Conservation (phyloP, 2,113 vertebrate species). For the Dasypus novemcinctus region DNA sequence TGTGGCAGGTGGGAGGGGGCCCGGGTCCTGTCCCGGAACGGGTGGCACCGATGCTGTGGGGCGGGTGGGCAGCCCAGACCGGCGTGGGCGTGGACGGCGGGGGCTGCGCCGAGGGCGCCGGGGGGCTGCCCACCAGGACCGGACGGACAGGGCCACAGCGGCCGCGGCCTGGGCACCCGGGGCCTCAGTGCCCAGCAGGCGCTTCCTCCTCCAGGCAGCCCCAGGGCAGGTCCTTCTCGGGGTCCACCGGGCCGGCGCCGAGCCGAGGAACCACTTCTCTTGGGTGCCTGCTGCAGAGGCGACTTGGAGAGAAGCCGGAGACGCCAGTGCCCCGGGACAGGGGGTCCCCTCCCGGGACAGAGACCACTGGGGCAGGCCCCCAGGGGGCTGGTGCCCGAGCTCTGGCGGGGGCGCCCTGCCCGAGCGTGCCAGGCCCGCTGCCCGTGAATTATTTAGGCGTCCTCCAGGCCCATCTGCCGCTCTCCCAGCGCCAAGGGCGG, state of each 20-base stretch:
- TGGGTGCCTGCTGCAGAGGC: background rate
- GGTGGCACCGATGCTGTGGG: background rate
- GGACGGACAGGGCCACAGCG: rapidly evolving
- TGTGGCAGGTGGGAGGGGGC: too few relatives aligned
- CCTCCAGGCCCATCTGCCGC: background rate
- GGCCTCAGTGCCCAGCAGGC: background rate
- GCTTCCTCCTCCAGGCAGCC: background rate
- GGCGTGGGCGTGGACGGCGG: background rate
- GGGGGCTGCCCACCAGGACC: background rate
- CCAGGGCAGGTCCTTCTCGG: background rate
- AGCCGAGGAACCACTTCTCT: background rate
- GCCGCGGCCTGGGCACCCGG: too few relatives aligned
- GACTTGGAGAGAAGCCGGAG: background rate
- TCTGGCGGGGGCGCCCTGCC: background rate
- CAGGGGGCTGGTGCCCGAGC: background rate
- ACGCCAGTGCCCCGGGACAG: rapidly evolving
- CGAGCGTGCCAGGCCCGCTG: rapidly evolving
- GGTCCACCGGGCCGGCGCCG: background rate
- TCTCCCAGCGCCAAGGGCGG: background rate
- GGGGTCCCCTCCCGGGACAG: background rate
- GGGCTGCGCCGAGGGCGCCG: background rate
- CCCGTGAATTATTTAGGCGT: background rate
- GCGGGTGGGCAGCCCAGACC: too few relatives aligned
- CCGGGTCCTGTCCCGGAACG: background rate
- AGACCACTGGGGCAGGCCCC: background rate